Conservation (phyloP, 2,113 vertebrate species). For the Ailuropoda melanoleuca region DNA sequence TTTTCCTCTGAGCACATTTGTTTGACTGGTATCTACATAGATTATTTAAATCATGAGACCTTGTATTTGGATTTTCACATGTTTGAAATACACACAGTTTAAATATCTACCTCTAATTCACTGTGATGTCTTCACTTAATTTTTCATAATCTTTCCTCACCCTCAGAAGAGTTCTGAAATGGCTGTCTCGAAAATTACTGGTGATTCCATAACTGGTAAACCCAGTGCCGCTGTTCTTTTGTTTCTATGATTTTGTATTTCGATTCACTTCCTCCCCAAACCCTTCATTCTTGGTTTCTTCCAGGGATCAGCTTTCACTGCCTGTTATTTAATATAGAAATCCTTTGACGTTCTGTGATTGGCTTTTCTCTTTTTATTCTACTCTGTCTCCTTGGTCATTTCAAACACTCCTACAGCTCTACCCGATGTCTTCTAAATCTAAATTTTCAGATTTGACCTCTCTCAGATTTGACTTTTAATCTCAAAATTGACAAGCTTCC, state of each 20-base stretch:
- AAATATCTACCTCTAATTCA: neutral
- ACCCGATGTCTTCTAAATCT: neutral
- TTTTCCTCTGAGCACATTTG: neutral
- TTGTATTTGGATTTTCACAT: neutral
- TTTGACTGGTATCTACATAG: neutral
- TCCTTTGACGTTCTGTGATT: neutral
- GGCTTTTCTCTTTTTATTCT: neutral
- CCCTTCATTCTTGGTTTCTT: neutral
- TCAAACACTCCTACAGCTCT: neutral
- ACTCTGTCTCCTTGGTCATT: neutral
- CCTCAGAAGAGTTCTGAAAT: neutral
- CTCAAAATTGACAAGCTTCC: neutral
- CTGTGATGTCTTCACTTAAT: neutral
- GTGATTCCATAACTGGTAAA: neutral
- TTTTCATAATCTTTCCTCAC: neutral
- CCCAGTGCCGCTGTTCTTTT: neutral
- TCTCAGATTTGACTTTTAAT: neutral
- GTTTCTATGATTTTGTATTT: neutral
- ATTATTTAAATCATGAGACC: neutral
- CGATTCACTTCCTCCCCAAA: constrained; percentile 9
- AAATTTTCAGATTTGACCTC: neutral
- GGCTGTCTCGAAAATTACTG: neutral
- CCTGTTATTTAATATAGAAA: neutral
- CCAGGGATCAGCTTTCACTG: neutral
- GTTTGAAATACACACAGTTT: neutral